A percentile compares a stretch with the other conserved stretches of the same genome.
Evolutionary conservation across 2,113 vertebrate genomes (phyloP).

Genomic region (Dicrurus megarhynchus): DNA sequence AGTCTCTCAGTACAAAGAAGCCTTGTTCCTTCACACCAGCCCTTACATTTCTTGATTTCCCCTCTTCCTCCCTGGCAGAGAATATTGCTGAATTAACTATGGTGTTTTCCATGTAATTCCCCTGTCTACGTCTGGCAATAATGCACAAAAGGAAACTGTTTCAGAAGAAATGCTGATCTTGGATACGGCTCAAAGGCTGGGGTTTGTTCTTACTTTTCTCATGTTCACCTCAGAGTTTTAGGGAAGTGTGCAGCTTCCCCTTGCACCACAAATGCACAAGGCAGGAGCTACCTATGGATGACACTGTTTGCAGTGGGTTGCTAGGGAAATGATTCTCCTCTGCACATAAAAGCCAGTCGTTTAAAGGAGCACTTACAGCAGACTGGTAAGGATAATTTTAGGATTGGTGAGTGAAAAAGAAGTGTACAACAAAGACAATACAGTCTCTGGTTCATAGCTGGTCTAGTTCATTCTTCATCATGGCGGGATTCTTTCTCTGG

Average conservation of each 20-base stretch:
- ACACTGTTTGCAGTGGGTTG: neutral
- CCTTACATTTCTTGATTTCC: neutral
- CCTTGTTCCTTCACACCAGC: neutral
- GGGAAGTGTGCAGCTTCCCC: accelerated
- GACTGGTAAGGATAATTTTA: neutral
- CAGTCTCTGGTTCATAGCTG: neutral
- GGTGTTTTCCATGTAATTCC: neutral
- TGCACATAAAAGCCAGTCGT: neutral
- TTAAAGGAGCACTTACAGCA: neutral
- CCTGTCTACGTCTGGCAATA: neutral
- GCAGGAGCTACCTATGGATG: neutral
- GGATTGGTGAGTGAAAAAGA: neutral
- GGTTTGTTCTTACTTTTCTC: accelerated
- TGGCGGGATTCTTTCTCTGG: neutral
- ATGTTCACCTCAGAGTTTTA: neutral
- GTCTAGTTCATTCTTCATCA: neutral
- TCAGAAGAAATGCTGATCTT: neutral
- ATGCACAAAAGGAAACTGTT: neutral
- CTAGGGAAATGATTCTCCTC: neutral
- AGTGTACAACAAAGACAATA: neutral
- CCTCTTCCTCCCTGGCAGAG: neutral
- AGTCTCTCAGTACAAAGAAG: neutral
- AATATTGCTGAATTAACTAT: neutral
- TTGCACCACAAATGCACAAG: neutral
- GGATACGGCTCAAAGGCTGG: neutral